A percentile compares a stretch with the other conserved stretches of the same genome.
phyloP scores from a whole-genome alignment of 30 jellyfish, hydroid and myxozoan species.

The Chironex yamaguchii region DNA sequence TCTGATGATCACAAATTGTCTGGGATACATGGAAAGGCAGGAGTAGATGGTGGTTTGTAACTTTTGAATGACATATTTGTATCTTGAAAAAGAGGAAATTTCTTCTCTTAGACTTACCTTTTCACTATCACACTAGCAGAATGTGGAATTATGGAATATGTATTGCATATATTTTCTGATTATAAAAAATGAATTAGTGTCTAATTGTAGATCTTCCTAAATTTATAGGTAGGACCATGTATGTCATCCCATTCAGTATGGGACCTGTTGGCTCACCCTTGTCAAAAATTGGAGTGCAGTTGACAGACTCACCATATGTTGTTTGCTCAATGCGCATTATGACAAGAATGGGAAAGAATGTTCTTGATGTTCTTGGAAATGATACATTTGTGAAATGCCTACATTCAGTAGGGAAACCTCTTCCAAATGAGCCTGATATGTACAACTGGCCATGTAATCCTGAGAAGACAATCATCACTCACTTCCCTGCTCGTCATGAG shows the following conservation, averaged over 20 bases:
- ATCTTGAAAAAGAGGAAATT: no score
- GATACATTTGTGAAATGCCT: constrained; percentile 87
- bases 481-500: constrained; percentile 93
- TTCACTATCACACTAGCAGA: no score
- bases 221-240: constrained; percentile 96
- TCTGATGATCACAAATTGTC: no score
- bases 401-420: constrained; percentile 94
- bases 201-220: no score
- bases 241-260: constrained; percentile 96
- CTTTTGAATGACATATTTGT: no score
- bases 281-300: constrained; percentile 88
- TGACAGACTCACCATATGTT: constrained; percentile 98
- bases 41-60: no score
- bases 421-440: constrained; percentile 91
- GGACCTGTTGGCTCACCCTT: constrained; percentile 98
- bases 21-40: no score
- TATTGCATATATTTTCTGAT: no score
- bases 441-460: constrained; percentile 99
- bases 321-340: constrained; percentile 88
- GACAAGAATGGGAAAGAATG: constrained; percentile 95
- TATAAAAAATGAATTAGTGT: no score
- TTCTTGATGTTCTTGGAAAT: constrained; percentile 72
- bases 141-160: no score
- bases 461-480: constrained; percentile 96
- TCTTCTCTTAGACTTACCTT: no score